Percentiles rank a stretch among this genome's conserved stretches.
These are phyloP conservation scores for Formica aserva DNA, from an alignment of 2,888 invertebrate species.

Conservation along the genomic window DNA sequence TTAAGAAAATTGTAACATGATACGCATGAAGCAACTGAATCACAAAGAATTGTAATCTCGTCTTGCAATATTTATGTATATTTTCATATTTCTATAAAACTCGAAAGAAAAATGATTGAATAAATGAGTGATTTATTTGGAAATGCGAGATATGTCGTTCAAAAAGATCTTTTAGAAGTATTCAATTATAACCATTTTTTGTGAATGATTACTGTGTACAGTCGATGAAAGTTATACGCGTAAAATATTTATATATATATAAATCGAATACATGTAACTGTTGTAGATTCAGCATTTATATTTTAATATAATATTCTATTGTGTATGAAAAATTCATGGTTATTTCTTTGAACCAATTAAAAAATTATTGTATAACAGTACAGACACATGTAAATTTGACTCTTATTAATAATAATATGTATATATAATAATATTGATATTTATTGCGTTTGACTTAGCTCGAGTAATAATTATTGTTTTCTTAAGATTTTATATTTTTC, in stretches of 20 bases:
- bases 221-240: slow-evolving; percentile 55
- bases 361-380: background rate
- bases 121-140: background rate
- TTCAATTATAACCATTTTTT: slow-evolving; percentile 21
- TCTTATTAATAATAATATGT: background rate
- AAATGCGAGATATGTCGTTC: background rate
- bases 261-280: slow-evolving; percentile 69
- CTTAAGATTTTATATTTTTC: background rate
- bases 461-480: background rate
- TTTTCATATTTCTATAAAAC: background rate
- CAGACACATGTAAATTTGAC: background rate
- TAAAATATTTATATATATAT: slow-evolving; percentile 72
- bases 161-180: slow-evolving; percentile 17
- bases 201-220: slow-evolving; percentile 46
- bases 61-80: background rate
- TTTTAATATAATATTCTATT: slow-evolving; percentile 83
- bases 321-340: slow-evolving; percentile 37
- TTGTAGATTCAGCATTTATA: slow-evolving; percentile 83
- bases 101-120: background rate
- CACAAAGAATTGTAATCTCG: background rate
- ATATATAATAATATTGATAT: background rate
- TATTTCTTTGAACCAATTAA: slow-evolving; percentile 44
- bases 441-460: background rate
- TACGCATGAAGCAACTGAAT: background rate
- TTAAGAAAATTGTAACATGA: background rate